Evolutionary conservation across 2,797 vertebrate species (phyloP), one percentile per base, ranked within the genome.

Genomic region (Benthosema pterotum): DNA sequence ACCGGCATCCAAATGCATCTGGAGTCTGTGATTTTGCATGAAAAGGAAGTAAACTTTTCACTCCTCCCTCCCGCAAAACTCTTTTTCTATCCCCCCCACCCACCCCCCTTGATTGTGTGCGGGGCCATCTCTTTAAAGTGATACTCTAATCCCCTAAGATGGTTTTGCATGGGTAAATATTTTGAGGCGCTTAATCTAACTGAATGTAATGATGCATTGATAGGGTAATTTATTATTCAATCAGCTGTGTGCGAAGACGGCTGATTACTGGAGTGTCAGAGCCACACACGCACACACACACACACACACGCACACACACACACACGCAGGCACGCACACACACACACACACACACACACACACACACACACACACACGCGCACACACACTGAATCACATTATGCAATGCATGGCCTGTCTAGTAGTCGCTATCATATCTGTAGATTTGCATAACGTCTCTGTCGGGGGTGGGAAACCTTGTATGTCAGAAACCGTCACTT

Each of bases 101-200:
- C 45, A 2, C 19, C 19, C 19, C 19, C 19, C 19, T 22, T 22
- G 19, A 22, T 22, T 22, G 19, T 22, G 19, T 22, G 76, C 77
- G 84, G 64, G 67, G 84, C 89, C n/a, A n/a, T n/a, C n/a, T 74
- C 83, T 90, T 91, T 85, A 83, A 90, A 92, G 86, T 72, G 79
- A 89, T 89, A 85, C 87, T 88, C 80, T 90, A 86, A 92, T 91
- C 85, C 89, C 79, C 84, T 75, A 72, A 81, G 82, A 91, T 92
- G 91, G 90, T 91, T 92, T 93, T 92, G 92, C 91, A 91, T 88
- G 89, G 87, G 86, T 92, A 92, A 93, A 93, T 92, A 93, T 92
- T 93, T 93, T 87, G 84, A 88, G 83, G 74, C 71, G 75, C 83
- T 88, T 92, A 89, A 93, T 93, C 85, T 89, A 85, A 90, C 83